Percentiles rank a stretch among this genome's conserved stretches.
Evolutionary conservation across 1,140 invertebrate species (phyloP).

Genomic region (Lordiphosa collinella): DNA sequence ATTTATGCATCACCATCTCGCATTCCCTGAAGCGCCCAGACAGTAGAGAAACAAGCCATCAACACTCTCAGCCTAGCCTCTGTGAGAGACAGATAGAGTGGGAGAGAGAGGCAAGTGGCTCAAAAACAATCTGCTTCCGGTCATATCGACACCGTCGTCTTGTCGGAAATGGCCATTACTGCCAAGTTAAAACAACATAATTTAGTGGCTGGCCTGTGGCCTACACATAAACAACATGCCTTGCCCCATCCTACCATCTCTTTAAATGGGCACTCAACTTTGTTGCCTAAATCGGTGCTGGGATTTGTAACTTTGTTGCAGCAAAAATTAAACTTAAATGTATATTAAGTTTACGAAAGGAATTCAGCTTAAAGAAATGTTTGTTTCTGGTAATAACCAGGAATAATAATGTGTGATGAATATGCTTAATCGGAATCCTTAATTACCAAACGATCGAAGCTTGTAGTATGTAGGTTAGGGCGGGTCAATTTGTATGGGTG

Average conservation of each 20-base stretch:
- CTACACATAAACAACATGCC: conserved; percentile 50
- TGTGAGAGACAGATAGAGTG: not conserved
- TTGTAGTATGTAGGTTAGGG: no score
- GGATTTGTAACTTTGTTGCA: conserved; percentile 28
- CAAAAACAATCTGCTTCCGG: conserved; percentile 38
- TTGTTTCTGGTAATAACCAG: not conserved
- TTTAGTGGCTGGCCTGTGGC: conserved; percentile 45
- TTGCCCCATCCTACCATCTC: not conserved
- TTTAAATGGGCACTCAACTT: conserved; percentile 32
- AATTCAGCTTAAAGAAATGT: conserved; percentile 2
- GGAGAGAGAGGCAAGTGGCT: not conserved
- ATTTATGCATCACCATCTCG: conserved; percentile 44
- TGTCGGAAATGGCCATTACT: conserved; percentile 46
- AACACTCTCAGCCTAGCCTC: no score
- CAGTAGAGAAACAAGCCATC: not conserved
- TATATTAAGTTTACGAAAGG: conserved; percentile 11
- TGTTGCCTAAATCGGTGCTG: conserved; percentile 22
- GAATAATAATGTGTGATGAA: no score
- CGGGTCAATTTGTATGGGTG: no score
- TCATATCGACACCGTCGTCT: conserved; percentile 36
- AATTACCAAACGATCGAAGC: no score
- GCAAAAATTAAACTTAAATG: conserved; percentile 19
- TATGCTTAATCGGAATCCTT: no score
- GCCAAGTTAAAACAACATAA: conserved; percentile 68
- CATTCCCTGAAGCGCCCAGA: no score